phyloP scores from a whole-genome alignment of 2,888 invertebrate species.

The Drosophila differens region DNA sequence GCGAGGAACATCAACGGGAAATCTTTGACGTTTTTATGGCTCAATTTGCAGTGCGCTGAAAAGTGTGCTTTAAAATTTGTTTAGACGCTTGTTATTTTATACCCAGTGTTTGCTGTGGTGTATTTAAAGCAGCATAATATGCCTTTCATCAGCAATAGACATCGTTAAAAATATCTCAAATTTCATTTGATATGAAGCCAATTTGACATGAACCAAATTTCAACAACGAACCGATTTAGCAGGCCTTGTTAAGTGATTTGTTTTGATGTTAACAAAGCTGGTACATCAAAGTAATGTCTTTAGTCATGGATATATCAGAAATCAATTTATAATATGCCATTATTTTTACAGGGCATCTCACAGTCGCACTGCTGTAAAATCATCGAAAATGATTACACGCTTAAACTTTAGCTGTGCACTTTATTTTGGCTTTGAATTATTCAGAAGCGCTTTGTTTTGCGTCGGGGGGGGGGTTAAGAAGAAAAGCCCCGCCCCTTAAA shows the following conservation, averaged over 20 bases:
- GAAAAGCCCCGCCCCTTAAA: conserved; percentile 24
- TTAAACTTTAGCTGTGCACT: conserved; percentile 36
- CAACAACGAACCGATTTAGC: not conserved
- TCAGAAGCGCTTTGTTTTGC: conserved; percentile 51
- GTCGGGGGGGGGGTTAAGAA: too few relatives aligned
- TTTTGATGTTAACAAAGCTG: not conserved
- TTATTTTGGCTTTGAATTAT: conserved; percentile 58
- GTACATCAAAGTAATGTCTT: not conserved
- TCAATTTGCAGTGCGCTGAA: conserved; percentile 64
- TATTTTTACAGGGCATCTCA: conserved; percentile 18
- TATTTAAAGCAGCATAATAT: not conserved
- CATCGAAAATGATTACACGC: conserved; percentile 18
- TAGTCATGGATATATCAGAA: not conserved
- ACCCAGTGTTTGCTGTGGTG: conserved; percentile 23
- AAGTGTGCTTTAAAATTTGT: conserved; percentile 49
- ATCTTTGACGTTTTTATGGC: conserved; percentile 63
- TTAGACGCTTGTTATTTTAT: conserved; percentile 32
- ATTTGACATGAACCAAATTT: conserved; percentile 2
- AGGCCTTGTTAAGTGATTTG: not conserved
- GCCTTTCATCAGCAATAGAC: not conserved
- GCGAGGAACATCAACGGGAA: conserved; percentile 49
- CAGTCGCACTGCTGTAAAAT: not conserved
- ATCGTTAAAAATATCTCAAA: not conserved
- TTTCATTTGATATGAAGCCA: not conserved
- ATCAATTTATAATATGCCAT: not conserved